Conservation (phyloP, 2,113 vertebrate genomes). For the Thamnophis sirtalis region DNA sequence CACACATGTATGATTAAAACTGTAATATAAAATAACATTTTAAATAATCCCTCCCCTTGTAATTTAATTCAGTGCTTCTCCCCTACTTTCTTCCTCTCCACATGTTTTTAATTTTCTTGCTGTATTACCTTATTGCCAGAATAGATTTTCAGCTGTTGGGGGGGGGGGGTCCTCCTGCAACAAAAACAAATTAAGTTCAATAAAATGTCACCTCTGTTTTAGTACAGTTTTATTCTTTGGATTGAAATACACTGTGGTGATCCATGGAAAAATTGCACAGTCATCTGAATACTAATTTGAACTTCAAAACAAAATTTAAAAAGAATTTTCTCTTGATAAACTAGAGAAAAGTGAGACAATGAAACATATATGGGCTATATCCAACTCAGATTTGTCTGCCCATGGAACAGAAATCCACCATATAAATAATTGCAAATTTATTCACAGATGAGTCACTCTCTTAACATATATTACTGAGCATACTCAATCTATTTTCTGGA, state of each 20-base stretch:
- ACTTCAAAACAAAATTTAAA: not conserved
- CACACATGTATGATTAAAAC: not conserved
- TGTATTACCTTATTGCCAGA: slow-evolving; percentile 7
- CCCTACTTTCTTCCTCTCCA: not conserved
- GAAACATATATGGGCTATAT: not conserved
- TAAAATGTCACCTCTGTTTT: not conserved
- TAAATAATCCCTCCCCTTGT: not conserved
- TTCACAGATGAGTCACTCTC: not conserved
- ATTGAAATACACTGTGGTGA: not conserved
- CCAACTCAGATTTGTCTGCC: not conserved
- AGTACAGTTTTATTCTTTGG: not conserved
- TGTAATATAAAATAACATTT: not conserved
- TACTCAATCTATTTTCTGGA: not conserved
- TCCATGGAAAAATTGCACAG: not conserved
- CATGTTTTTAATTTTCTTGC: not conserved
- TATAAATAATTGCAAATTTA: not conserved
- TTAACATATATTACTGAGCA: not conserved
- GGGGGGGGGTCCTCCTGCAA: not conserved
- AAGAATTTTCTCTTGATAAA: not conserved
- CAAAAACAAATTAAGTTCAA: not conserved
- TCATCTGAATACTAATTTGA: too few relatives aligned
- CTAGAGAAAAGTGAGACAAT: not conserved
- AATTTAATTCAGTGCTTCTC: not conserved
- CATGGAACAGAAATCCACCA: not conserved
- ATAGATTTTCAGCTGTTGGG: not conserved